phyloP scores from a whole-genome alignment of 2,888 invertebrate species.

The Koerneria pararmatus region DNA sequence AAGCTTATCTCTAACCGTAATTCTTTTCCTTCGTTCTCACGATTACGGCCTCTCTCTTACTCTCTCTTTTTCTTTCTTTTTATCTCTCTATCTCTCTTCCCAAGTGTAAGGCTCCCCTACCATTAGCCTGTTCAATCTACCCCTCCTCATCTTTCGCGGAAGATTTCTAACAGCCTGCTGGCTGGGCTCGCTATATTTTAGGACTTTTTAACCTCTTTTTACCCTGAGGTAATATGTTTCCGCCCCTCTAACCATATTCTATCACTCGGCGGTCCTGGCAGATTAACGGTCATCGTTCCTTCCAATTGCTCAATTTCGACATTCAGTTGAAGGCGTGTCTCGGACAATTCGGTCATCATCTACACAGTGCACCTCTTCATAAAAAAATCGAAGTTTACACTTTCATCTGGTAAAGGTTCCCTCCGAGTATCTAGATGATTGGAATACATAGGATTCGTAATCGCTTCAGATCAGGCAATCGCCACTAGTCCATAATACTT shows the following conservation, averaged over 20 bases:
- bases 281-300: constrained; percentile 77
- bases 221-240: too few relatives aligned
- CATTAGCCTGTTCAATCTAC: too few relatives aligned
- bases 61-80: neutral
- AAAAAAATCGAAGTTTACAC: too few relatives aligned
- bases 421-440: too few relatives aligned
- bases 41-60: neutral
- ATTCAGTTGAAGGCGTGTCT: constrained; percentile 78
- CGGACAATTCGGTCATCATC: constrained; percentile 82
- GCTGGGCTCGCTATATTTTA: neutral
- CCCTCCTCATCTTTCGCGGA: too few relatives aligned
- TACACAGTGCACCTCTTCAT: constrained; percentile 63
- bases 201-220: neutral
- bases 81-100: neutral
- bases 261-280: constrained; percentile 82
- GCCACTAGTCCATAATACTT: too few relatives aligned
- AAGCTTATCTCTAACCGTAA: too few relatives aligned
- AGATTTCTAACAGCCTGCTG: neutral
- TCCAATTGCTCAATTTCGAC: constrained; percentile 77
- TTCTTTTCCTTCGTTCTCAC: too few relatives aligned
- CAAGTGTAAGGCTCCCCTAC: neutral
- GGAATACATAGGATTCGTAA: too few relatives aligned
- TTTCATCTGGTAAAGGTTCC: too few relatives aligned
- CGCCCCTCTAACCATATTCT: constrained; percentile 75
- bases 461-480: too few relatives aligned